Evolutionary conservation across 1,140 invertebrate genomes (phyloP), one percentile per base, ranked within the genome.

Genomic region (Aphis gossypii): DNA sequence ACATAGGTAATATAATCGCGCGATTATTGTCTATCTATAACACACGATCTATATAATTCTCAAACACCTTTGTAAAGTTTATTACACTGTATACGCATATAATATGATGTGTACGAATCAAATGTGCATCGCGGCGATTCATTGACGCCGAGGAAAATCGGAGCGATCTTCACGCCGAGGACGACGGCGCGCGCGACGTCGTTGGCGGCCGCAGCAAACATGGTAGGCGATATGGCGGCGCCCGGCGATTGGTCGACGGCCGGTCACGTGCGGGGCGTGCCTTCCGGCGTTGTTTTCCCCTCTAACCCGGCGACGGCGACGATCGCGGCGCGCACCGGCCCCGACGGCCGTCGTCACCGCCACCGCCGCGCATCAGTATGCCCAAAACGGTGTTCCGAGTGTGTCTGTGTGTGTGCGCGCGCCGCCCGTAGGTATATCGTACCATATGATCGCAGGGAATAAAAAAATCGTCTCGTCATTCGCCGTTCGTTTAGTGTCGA

Each of bases 201-300:
- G 91, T n/a, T 48, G 46, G 11, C 48, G 82, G 92, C 82, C 46
- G 48, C 30, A 6, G 92, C 92, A 84, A 93, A 93, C 76, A 93
- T 93, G 92, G 92, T 93, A 93, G 92, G 92, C 92, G 92, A 93
- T 83, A 84, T 41, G 96, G 96, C 95, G 94, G 94, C 86, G 56
- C 23, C 93, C 94, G 95, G 95, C 95, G 95, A 96, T 97, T 96
- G 96, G 96, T 95, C 94, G 94, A 93, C 93, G 48, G 92, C 94
- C 87, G 94, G 95, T 96, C 96, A 96, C 96, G 96, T 96, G 96
- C 95, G 94, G 95, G 95, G 96, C 95, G 96, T 96, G 95, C 96
- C 95, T 94, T 94, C 95, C 94, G 94, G 95, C 94, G 95, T 94
- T 94, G 95, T 95, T n/a, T 41, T 90, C 95, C 95, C 94, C 94